phyloP scores from a whole-genome alignment of 2,113 vertebrate genomes.

The Malurus alboscapulatus region DNA sequence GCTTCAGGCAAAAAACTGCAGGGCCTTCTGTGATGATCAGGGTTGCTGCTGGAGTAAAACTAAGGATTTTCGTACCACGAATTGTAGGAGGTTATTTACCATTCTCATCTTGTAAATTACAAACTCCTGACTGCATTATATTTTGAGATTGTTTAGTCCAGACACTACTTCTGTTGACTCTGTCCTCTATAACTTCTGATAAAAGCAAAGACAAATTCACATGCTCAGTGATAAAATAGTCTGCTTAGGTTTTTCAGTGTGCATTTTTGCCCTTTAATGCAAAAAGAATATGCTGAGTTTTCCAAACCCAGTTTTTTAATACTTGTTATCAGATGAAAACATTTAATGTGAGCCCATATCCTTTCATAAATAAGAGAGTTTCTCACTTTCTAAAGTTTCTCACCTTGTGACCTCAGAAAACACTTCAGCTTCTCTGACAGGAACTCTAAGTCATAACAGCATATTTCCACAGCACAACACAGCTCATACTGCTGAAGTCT shows the following conservation, averaged over 20 bases:
- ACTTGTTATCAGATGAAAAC: constrained; percentile 28
- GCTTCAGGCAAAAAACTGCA: not conserved
- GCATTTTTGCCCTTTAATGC: not conserved
- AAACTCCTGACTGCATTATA: not conserved
- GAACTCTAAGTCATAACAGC: constrained; percentile 23
- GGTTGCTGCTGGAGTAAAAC: not conserved
- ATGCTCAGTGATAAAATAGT: not conserved
- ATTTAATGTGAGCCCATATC: not conserved
- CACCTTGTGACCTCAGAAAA: constrained; percentile 27
- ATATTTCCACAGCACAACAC: constrained; percentile 32
- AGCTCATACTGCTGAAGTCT: not conserved
- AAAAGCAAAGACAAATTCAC: not conserved
- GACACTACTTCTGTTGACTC: not conserved
- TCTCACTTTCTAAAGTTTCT: constrained; percentile 53
- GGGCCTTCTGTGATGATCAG: not conserved
- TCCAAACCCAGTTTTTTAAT: not conserved
- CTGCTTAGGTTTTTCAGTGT: not conserved
- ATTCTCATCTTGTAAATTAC: not conserved
- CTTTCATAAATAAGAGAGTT: constrained; percentile 18
- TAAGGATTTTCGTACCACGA: not conserved
- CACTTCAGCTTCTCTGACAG: not conserved
- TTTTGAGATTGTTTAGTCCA: not conserved
- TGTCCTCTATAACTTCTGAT: not conserved
- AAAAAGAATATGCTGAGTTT: not conserved
- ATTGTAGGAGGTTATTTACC: not conserved